Base-by-base conservation (phyloP, 2,888 invertebrate genomes). In the Chrysolina haemoptera region DNA sequence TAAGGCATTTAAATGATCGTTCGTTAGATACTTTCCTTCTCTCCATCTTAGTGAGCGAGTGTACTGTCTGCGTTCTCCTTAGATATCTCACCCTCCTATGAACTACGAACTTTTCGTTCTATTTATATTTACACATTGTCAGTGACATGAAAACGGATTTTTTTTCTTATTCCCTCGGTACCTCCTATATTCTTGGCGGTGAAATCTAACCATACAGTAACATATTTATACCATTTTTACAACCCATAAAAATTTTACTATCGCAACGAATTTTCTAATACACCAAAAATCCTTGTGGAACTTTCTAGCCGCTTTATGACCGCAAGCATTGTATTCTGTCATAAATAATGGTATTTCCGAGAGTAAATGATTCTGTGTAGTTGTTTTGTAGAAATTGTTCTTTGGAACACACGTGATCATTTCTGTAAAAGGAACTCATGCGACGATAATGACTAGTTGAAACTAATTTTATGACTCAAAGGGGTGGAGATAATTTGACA, bases 161-260 rank as follows among this genome's bases (percentile, higher is more conserved):
- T 16, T 53, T 53, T 18, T 27, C 27, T n/a, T n/a, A 27, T 27
- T 11, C 11, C 20, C 53, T 43, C 9, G 12, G 8, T 12, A 43
- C 9, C 43, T 10, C 12, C 43, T 16, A 18, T 6, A 53, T 53
- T 53, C 18, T 22, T 9, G 11, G 11, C 27, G 35, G 41, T 16
- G 53, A 41, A 40, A 12, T 62, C 22, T n/a, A 22, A 12, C 46
- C 46, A 22, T 41, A 59, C 43, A 72, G 63, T 72, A 72, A 63
- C 35, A 68, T 64, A 35, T 35, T 35, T 35, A 70, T 65, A 70
- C 55, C 65, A 59, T 68, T 43, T 55, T 40, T 73, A 53, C 35
- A 64, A n/a, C 11, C 59, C 64, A 59, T 74, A 68, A 74, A 74
- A 71, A 64, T n/a, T 74, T 74, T 70, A 74, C 70, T 48, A 50